phyloP scores from a whole-genome alignment of 2,113 vertebrate genomes.

The Pachycephala philippinensis region DNA sequence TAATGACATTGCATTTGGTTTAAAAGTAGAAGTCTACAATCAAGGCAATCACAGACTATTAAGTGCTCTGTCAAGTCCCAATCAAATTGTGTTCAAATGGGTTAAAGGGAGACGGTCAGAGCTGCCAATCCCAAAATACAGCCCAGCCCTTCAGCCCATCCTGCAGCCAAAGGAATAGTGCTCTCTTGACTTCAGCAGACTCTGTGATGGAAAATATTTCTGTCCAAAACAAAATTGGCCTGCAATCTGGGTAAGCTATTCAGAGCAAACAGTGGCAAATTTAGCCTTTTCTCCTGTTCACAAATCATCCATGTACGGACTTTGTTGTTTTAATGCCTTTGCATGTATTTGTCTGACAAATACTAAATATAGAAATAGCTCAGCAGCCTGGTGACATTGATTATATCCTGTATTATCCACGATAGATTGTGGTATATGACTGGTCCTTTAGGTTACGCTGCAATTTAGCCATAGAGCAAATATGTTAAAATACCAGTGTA shows the following conservation, averaged over 20 bases:
- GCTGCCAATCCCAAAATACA: slow-evolving; percentile 48
- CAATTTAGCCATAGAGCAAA: slow-evolving; percentile 19
- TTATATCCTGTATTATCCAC: background rate
- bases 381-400: background rate
- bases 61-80: slow-evolving; percentile 2
- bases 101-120: background rate
- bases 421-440: background rate
- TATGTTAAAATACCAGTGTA: background rate
- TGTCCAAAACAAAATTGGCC: slow-evolving; percentile 43
- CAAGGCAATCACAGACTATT: slow-evolving; percentile 35
- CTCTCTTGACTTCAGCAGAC: slow-evolving; percentile 15
- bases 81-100: background rate
- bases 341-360: background rate
- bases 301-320: slow-evolving; percentile 34
- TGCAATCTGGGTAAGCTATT: slow-evolving; percentile 40
- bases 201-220: slow-evolving; percentile 54
- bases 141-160: background rate
- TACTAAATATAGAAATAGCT: slow-evolving; percentile 28
- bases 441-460: background rate
- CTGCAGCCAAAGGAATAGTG: background rate
- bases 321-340: slow-evolving; percentile 14
- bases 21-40: slow-evolving; percentile 7
- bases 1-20: background rate
- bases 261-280: slow-evolving; percentile 52
- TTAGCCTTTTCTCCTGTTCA: slow-evolving; percentile 45